Base-by-base conservation (phyloP, 1,140 invertebrate genomes). In the Homalodisca vitripennis region DNA sequence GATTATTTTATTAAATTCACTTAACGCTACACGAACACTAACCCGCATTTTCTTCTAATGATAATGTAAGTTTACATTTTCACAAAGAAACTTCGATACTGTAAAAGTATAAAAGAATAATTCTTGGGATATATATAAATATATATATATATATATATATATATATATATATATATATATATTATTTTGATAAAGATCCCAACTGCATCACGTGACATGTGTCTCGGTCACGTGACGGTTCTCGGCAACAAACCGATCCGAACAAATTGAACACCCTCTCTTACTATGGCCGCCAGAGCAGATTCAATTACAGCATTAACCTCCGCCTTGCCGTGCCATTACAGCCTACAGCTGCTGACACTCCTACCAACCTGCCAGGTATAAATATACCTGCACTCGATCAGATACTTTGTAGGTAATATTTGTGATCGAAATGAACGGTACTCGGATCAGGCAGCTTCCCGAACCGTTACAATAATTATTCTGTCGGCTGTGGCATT, bases 291-390 rank as follows among this genome's bases (percentile, higher is more conserved):
- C 48, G 48, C 14, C 10, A 53, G 55, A 22, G 55, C 55, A 29
- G 55, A 60, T 60, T 60, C 55, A 24, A 60, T 60, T 60, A n/a
- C 55, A 26, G 14, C 55, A 60, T 60, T 60, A 60, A 60, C 55
- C 55, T 27, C 20, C 22, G 34, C 34, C 34, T 41, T 41, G 55
- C 55, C 26, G 26, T 60, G 55, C 29, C 24, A 60, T 60, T 60
- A 60, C 55, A 60, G 14, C 55, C 6, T 26, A 60, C 14, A n/a
- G 55, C 55, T 60, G 55, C 34, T 17, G 17, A 41, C 24, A 22
- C 55, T 22, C 22, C 55, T 27, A 26, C 55, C 55, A 60, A 60
- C 55, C 55, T 60, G 12, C 55, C 22, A n/a, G 55, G 29, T 24
- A 24, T 60, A 60, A 60, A 60, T 60, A 60, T 30, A 60, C 55